phyloP scores from a whole-genome alignment of 2,888 invertebrate species.

The Gisinianus flammeolus region DNA sequence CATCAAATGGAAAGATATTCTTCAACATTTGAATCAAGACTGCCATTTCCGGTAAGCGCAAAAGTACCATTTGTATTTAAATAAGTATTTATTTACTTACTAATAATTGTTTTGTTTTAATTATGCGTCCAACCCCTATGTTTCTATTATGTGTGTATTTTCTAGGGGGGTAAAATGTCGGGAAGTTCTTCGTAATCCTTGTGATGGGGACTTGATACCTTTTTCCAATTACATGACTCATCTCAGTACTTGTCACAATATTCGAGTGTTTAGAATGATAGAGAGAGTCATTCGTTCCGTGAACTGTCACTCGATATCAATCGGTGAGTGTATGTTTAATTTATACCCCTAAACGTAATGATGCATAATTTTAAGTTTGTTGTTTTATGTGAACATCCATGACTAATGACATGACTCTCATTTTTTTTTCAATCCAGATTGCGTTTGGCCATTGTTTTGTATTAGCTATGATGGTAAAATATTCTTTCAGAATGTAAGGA shows the following conservation, averaged over 20 bases:
- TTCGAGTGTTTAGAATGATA: not conserved
- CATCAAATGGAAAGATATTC: constrained; percentile 5
- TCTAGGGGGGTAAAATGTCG: constrained; percentile 14
- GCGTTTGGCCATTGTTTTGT: constrained; percentile 18
- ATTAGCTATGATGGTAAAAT: constrained; percentile 9
- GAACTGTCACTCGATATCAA: not conserved
- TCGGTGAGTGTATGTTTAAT: not conserved
- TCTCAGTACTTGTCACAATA: constrained; percentile 8
- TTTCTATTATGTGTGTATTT: not conserved
- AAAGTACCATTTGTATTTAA: not conserved
- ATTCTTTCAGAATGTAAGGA: constrained; percentile 13
- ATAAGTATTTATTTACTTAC: not conserved
- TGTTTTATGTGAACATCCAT: not conserved
- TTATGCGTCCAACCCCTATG: not conserved
- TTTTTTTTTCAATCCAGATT: constrained; percentile 22
- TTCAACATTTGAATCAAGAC: constrained; percentile 1
- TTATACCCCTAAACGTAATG: not conserved
- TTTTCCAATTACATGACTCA: constrained; percentile 6
- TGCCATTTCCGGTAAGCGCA: constrained; percentile 24
- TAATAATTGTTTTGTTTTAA: not conserved
- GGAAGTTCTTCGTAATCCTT: constrained; percentile 4
- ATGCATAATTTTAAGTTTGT: not conserved
- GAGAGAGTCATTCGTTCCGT: constrained; percentile 3
- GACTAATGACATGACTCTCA: not conserved
- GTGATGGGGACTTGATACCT: constrained; percentile 8